These are phyloP conservation scores for Carpatolechia fugitivella DNA, from an alignment of 2,888 invertebrate genomes.

Conservation along the genomic window DNA sequence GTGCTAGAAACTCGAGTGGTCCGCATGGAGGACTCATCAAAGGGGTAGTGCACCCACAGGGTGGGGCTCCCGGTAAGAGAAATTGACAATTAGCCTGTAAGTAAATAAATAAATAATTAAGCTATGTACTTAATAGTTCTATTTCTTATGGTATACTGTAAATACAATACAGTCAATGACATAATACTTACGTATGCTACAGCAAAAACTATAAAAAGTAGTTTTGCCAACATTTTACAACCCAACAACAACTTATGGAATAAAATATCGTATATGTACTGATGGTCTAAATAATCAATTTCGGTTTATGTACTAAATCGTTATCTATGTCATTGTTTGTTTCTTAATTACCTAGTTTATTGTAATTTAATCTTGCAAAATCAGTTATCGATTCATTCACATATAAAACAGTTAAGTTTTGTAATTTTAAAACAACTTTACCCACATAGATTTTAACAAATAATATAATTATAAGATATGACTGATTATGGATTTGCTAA, in stretches of 20 bases:
- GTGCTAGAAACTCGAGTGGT: neutral
- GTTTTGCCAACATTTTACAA: constrained; percentile 10
- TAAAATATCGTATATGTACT: neutral
- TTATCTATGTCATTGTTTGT: constrained; percentile 18
- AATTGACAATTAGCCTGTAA: constrained; percentile 11
- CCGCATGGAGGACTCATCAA: constrained; percentile 4
- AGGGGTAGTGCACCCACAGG: neutral
- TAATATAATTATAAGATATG: too few relatives aligned
- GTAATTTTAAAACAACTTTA: neutral
- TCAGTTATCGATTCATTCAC: neutral
- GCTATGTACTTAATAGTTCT: too few relatives aligned
- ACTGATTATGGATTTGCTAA: too few relatives aligned
- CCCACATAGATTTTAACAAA: neutral
- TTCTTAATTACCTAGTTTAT: constrained; percentile 14
- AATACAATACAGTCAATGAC: neutral
- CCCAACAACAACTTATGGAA: neutral
- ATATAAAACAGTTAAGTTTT: too few relatives aligned
- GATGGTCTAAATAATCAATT: constrained; percentile 9
- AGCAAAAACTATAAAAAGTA: neutral
- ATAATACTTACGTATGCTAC: constrained; percentile 11
- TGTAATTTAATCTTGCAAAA: constrained; percentile 6
- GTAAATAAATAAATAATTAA: neutral
- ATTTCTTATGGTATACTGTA: too few relatives aligned
- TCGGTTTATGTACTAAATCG: constrained; percentile 26
- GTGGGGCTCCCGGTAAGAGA: neutral